Conservation (phyloP, 35 echinoderm and acorn worm species). For the Heliocidaris erythrogramma region DNA sequence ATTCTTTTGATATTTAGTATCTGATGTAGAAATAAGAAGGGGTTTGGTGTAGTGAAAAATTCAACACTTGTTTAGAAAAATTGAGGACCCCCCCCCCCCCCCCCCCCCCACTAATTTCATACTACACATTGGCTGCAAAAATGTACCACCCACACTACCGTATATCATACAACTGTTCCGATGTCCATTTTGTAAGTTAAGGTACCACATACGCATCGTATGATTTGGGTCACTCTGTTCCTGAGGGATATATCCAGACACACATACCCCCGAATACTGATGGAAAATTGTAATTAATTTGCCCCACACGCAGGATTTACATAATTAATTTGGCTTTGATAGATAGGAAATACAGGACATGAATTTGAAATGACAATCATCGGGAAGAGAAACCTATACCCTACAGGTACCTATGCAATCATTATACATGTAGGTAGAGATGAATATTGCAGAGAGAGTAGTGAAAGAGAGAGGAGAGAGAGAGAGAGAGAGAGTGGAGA, state of each 20-base stretch:
- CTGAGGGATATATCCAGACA: not conserved
- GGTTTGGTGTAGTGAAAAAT: no score
- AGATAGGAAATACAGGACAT: not conserved
- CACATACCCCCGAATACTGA: not conserved
- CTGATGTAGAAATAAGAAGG: no score
- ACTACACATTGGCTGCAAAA: no score
- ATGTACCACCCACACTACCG: no score
- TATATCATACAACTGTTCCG: not conserved
- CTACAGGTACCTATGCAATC: not conserved
- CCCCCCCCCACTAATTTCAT: no score
- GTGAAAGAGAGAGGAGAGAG: not conserved
- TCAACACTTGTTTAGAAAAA: no score
- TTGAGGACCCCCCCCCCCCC: no score
- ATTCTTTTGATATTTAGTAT: no score
- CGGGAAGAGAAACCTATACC: not conserved
- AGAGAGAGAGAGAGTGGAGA: not conserved
- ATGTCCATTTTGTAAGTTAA: not conserved
- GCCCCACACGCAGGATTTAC: not conserved
- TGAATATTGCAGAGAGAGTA: not conserved
- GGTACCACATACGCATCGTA: not conserved
- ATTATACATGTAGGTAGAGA: not conserved
- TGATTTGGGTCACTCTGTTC: constrained; percentile 1
- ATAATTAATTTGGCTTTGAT: constrained; percentile 13
- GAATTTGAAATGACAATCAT: not conserved
- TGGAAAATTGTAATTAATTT: constrained; percentile 8